phyloP scores from a whole-genome alignment of 2,888 invertebrate genomes.

The Uropetala carovei region DNA sequence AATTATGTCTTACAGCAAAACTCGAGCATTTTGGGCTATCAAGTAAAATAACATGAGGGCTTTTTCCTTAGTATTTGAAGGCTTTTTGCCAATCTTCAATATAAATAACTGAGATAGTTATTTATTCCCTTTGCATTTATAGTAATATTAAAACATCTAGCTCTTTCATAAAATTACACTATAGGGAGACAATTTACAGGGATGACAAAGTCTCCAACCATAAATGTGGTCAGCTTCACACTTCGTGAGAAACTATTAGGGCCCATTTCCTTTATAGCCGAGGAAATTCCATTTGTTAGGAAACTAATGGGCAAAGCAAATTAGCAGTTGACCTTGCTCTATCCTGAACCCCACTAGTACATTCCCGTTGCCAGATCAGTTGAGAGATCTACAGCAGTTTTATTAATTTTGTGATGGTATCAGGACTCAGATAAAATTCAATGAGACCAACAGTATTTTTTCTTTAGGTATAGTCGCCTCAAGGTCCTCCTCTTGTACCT shows the following conservation, averaged over 20 bases:
- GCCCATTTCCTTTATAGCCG: constrained; percentile 22
- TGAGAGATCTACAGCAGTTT: no score
- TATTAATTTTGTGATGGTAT: not conserved
- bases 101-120: constrained; percentile 1
- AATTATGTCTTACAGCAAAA: constrained; percentile 24
- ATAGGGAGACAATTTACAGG: constrained; percentile 37
- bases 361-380: not conserved
- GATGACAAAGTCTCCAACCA: constrained; percentile 47
- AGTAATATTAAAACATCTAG: constrained; percentile 44
- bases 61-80: constrained; percentile 11
- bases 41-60: constrained; percentile 33
- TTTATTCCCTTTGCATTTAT: constrained; percentile 35
- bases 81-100: constrained; percentile 14
- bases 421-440: constrained; percentile 26
- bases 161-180: constrained; percentile 34
- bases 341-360: constrained; percentile 16
- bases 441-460: constrained; percentile 69
- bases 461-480: constrained; percentile 70
- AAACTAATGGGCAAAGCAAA: constrained; percentile 47
- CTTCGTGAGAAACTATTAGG: constrained; percentile 23
- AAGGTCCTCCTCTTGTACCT: constrained; percentile 72
- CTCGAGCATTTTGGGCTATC: constrained; percentile 25
- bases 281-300: not conserved
- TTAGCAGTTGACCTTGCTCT: constrained; percentile 33
- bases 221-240: constrained; percentile 30